Conservation (phyloP, 2,113 vertebrate species). For the Zapornia atra region DNA sequence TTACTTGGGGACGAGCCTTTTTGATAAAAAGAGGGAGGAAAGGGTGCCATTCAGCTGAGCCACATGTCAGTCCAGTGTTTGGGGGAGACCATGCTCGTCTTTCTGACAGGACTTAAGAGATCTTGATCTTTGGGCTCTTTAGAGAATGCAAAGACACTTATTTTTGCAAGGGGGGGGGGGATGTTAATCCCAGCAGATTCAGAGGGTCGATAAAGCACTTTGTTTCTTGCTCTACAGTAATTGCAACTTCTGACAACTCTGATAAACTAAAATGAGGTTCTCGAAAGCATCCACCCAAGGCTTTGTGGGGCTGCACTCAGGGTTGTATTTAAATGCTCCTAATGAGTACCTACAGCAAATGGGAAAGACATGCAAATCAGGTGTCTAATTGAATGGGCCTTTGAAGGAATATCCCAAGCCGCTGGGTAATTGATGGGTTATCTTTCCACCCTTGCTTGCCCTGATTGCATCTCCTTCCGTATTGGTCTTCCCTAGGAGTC, state of each 20-base stretch:
- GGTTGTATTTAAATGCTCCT: constrained; percentile 67
- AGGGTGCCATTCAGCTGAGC: neutral
- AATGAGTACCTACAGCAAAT: constrained; percentile 70
- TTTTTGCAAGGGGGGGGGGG: neutral
- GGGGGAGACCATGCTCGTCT: neutral
- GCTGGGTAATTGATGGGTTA: constrained; percentile 70
- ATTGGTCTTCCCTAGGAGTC: constrained; percentile 53
- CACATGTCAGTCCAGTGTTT: accelerated
- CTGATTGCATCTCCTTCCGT: constrained; percentile 61
- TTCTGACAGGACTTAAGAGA: neutral
- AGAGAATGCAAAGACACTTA: constrained; percentile 16
- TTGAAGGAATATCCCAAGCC: constrained; percentile 71
- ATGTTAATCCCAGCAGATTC: constrained; percentile 60
- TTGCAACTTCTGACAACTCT: constrained; percentile 60
- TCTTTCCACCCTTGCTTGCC: constrained; percentile 38
- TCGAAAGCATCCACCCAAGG: constrained; percentile 68
- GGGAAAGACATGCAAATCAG: constrained; percentile 72
- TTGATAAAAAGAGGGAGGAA: neutral
- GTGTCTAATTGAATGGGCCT: constrained; percentile 68
- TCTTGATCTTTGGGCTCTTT: constrained; percentile 24
- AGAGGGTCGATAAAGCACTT: constrained; percentile 47
- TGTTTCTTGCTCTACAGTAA: constrained; percentile 58
- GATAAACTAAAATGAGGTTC: constrained; percentile 68
- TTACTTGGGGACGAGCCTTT: neutral
- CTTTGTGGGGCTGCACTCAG: constrained; percentile 64